These are phyloP conservation scores for Danio rerio DNA, from an alignment of 2,113 vertebrate species.

Conservation along the genomic window DNA sequence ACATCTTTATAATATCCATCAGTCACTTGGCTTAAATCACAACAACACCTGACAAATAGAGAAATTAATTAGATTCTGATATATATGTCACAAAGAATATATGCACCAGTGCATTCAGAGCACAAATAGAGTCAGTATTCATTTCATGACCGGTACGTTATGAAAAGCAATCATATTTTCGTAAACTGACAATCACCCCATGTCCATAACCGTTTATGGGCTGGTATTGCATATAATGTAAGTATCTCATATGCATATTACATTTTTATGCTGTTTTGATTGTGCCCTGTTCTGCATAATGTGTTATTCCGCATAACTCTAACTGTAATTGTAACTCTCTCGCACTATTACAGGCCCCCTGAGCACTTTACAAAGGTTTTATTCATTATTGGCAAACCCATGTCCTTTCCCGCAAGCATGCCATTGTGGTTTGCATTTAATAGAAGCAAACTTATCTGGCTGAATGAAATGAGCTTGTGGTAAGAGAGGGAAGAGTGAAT, in stretches of 20 bases:
- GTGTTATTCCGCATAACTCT: slow-evolving; percentile 23
- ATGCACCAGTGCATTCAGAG: background rate
- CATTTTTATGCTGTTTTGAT: slow-evolving; percentile 24
- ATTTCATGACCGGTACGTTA: background rate
- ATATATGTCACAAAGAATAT: background rate
- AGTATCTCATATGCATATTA: slow-evolving; percentile 20
- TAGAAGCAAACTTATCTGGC: slow-evolving; percentile 44
- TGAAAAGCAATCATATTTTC: background rate
- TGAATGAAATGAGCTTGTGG: slow-evolving; percentile 38
- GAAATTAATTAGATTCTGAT: background rate
- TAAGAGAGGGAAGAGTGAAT: slow-evolving; percentile 20
- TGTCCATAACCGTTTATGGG: slow-evolving; percentile 9
- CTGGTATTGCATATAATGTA: slow-evolving; percentile 15
- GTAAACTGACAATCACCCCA: background rate
- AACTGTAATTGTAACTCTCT: slow-evolving; percentile 37
- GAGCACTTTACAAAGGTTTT: slow-evolving; percentile 27
- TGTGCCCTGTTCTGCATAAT: slow-evolving; percentile 25
- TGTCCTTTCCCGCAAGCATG: slow-evolving; percentile 30
- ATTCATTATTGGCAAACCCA: slow-evolving; percentile 30
- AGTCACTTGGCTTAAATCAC: background rate
- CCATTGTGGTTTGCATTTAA: slow-evolving; percentile 36
- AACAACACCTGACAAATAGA: background rate
- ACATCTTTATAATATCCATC: background rate
- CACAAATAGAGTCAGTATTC: background rate
- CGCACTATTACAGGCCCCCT: background rate